Conservation (phyloP, 2,797 vertebrate species). For the Megaceryle alcyon region DNA sequence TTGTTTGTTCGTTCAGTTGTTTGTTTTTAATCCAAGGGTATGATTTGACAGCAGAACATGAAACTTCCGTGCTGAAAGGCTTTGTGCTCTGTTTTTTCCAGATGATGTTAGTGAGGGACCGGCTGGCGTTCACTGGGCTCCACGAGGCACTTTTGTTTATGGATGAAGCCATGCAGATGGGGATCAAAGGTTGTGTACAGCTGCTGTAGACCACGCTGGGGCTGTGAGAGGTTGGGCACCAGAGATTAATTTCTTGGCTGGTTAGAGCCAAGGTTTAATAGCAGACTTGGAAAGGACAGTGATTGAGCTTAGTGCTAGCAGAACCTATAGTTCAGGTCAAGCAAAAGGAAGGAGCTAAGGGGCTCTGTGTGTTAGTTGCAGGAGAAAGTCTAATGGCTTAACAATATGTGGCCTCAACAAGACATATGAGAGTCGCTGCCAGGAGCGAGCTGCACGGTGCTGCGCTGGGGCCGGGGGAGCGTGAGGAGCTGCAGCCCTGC, state of each 20-base stretch:
- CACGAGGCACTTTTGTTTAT: conserved; percentile 64
- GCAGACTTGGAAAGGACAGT: conserved; percentile 72
- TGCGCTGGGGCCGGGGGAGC: neutral
- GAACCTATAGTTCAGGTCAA: conserved; percentile 66
- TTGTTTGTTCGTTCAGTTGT: too few relatives aligned
- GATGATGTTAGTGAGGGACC: neutral
- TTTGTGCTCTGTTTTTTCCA: neutral
- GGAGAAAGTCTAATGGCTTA: conserved; percentile 62
- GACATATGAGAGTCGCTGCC: neutral
- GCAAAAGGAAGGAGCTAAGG: conserved; percentile 50
- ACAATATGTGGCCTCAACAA: conserved; percentile 46
- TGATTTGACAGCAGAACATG: neutral
- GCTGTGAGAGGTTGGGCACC: conserved; percentile 53
- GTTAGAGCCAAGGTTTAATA: conserved; percentile 75
- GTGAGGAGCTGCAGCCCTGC: neutral
- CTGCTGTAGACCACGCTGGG: conserved; percentile 51
- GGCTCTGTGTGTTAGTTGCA: conserved; percentile 37
- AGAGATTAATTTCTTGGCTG: conserved; percentile 74
- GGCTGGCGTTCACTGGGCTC: neutral
- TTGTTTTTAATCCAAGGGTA: neutral
- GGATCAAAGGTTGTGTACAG: conserved; percentile 54
- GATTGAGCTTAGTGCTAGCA: conserved; percentile 69
- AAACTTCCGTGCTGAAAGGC: neutral
- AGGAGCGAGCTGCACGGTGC: neutral
- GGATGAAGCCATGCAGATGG: conserved; percentile 57